phyloP scores from a whole-genome alignment of 2,888 invertebrate genomes.

The Capitulum mitella region DNA sequence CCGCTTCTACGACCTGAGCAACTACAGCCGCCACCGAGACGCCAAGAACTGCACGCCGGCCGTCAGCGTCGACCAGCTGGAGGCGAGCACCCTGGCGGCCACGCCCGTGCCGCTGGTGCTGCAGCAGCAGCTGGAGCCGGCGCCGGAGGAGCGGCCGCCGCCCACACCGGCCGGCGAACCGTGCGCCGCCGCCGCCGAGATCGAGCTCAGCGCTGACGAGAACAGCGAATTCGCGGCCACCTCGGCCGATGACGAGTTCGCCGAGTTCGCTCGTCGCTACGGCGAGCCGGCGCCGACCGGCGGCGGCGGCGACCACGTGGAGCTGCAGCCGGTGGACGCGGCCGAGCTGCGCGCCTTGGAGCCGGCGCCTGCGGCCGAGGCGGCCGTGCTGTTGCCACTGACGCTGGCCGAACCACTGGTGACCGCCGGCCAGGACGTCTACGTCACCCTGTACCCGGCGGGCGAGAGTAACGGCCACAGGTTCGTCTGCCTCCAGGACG shows the following conservation, averaged over 20 bases:
- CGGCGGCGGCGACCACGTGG: conserved; percentile 15
- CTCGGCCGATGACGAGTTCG: background rate
- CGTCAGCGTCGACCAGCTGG: background rate
- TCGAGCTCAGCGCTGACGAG: conserved; percentile 3
- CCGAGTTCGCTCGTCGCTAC: conserved; percentile 21
- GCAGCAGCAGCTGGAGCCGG: background rate
- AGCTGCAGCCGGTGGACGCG: conserved; percentile 24
- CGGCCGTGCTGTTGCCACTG: background rate
- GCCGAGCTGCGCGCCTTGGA: conserved; percentile 23
- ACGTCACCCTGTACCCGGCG: conserved; percentile 22
- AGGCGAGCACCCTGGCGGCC: background rate
- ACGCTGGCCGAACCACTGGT: conserved; percentile 4
- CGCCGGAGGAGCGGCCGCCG: background rate
- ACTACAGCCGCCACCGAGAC: conserved; percentile 8
- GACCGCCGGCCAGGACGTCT: conserved; percentile 12
- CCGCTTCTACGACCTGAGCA: conserved; percentile 20
- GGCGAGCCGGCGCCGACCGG: background rate
- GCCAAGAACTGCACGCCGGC: background rate
- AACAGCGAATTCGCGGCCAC: background rate
- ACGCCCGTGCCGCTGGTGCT: background rate
- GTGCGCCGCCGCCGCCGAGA: background rate
- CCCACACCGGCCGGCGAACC: background rate
- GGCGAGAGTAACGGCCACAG: conserved; percentile 15
- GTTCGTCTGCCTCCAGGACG: conserved; percentile 21
- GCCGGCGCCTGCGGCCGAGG: background rate